A percentile compares a stretch with the other conserved stretches of the same genome.
phyloP scores from a whole-genome alignment of 2,797 vertebrate species.

The Peromyscus nudipes region DNA sequence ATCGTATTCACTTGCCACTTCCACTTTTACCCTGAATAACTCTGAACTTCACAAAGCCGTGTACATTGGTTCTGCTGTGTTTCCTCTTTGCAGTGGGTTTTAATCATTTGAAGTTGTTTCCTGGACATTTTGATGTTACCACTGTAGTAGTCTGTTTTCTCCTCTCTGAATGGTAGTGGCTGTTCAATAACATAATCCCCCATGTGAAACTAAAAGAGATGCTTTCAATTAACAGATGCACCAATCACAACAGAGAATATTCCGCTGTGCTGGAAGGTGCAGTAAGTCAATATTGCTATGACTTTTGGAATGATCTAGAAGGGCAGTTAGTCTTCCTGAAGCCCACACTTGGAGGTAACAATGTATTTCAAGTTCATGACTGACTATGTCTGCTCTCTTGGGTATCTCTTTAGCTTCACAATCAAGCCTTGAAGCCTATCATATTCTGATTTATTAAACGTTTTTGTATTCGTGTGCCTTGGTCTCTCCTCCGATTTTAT shows the following conservation, averaged over 20 bases:
- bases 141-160: not conserved
- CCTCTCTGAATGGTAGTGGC: not conserved
- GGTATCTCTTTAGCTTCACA: slow-evolving; percentile 17
- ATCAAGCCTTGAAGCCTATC: not conserved
- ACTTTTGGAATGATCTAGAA: slow-evolving; percentile 11
- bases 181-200: not conserved
- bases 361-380: not conserved
- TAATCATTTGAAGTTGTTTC: not conserved
- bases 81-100: not conserved
- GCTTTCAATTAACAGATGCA: not conserved
- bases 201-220: not conserved
- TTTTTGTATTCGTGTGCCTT: not conserved
- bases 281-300: not conserved
- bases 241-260: not conserved
- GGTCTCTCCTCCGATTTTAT: not conserved
- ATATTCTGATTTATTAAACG: slow-evolving; percentile 1
- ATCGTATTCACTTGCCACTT: not conserved
- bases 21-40: not conserved
- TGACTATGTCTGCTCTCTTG: not conserved
- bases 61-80: not conserved
- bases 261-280: not conserved
- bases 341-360: not conserved
- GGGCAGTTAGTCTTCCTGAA: not conserved
- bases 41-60: not conserved
- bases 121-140: not conserved